Base-by-base conservation (phyloP, 1,140 invertebrate species). In the Micrasema minimum region DNA sequence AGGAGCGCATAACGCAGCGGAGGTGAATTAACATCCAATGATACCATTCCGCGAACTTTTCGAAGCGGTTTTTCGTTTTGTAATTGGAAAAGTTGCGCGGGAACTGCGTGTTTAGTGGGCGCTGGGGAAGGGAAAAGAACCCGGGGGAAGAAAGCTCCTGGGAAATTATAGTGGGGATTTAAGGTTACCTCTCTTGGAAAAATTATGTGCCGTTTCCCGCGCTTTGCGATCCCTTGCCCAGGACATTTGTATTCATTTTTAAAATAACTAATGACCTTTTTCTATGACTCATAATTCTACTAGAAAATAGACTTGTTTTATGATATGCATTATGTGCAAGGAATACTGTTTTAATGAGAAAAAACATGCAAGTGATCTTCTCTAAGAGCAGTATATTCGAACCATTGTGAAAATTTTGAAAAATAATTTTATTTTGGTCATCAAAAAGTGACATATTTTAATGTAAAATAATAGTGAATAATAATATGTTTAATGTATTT, bases 91-190 rank as follows among this genome's bases (percentile, higher is more conserved):
- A 75, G 73, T 71, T 75, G 66, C 65, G 69, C 51, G 57, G 45
- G 72, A 55, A 75, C 66, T 48, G 61, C 66, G 66, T 68, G 68
- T 74, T 74, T 74, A 74, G 72, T 67, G 72, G 67, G 62, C 68
- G 46, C 10, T n/a, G 53, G 23, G 12, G 16, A 18, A 38, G 2
- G 62, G 41, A 46, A 11, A n/a, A 31, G 26, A 45, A 16, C 64
- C 64, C 37, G 48, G n/a, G 41, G 38, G 66, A 20, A 10, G 48
- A 38, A 64, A 50, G 41, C 74, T 67, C 74, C 43, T 26, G 74
- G 74, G 74, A 75, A 75, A 75, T 75, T 75, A 75, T 75, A 72
- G 74, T 69, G 74, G 74, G 74, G 74, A 75, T 75, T 75, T 75
- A 75, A 75, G 74, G 74, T 75, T 72, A 67, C 70, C 70, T 67